phyloP scores from a whole-genome alignment of 2,888 invertebrate species.

The Napeogenes sylphis region DNA sequence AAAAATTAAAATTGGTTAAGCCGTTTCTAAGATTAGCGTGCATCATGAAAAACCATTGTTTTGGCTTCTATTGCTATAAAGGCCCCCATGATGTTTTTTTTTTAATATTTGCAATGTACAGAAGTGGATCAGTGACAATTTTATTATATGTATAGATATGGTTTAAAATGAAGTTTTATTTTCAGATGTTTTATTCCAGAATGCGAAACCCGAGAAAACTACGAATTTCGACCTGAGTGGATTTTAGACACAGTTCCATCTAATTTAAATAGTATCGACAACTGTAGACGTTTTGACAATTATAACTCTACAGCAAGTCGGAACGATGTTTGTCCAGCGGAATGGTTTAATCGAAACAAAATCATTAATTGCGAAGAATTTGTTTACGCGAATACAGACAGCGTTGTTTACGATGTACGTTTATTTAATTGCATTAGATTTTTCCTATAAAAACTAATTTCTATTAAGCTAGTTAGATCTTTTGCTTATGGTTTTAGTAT shows the following conservation, averaged over 20 bases:
- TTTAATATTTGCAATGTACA: too few relatives aligned
- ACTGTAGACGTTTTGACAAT: conserved; percentile 62
- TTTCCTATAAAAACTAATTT: too few relatives aligned
- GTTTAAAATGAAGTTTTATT: conserved; percentile 6
- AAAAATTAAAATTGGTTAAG: too few relatives aligned
- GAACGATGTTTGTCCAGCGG: conserved; percentile 44
- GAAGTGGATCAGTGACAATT: too few relatives aligned
- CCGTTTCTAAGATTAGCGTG: too few relatives aligned
- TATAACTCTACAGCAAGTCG: conserved; percentile 8
- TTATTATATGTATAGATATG: too few relatives aligned
- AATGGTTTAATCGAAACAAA: conserved; percentile 43
- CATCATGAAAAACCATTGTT: too few relatives aligned
- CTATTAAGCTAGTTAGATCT: too few relatives aligned
- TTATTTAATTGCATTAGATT: neutral
- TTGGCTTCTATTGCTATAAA: too few relatives aligned
- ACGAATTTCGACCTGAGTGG: conserved; percentile 63
- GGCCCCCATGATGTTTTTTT: too few relatives aligned
- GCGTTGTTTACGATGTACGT: conserved; percentile 64
- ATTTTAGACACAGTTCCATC: conserved; percentile 63
- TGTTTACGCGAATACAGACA: conserved; percentile 52
- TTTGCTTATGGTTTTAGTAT: conserved; percentile 61
- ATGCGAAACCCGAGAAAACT: conserved; percentile 42
- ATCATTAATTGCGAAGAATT: conserved; percentile 44
- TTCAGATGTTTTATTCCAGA: conserved; percentile 52
- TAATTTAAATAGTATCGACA: conserved; percentile 47